Percentiles rank a stretch among this genome's conserved stretches.
Evolutionary conservation across 2,113 vertebrate genomes (phyloP).

Genomic region (Cercocebus atys): DNA sequence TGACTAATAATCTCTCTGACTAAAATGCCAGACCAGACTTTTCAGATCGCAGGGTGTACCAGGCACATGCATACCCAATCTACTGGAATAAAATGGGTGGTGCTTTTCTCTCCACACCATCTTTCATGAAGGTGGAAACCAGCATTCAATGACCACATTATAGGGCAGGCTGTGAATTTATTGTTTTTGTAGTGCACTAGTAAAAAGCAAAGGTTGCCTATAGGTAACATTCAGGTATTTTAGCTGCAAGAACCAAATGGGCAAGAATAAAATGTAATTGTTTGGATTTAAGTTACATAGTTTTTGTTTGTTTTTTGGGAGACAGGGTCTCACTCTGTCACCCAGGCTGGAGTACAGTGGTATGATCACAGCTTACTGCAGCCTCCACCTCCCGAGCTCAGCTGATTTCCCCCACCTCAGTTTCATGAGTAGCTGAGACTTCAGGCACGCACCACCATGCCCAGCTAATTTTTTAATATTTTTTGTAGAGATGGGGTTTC

Average conservation of each 20-base stretch:
- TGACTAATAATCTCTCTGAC: conserved; percentile 40
- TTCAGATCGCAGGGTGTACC: conserved; percentile 19
- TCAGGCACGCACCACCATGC: too few relatives aligned
- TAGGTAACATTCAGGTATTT: neutral
- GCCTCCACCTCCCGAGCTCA: too few relatives aligned
- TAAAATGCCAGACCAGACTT: neutral
- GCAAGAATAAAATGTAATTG: neutral
- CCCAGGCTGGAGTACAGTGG: too few relatives aligned
- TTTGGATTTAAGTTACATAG: neutral
- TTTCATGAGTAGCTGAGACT: too few relatives aligned
- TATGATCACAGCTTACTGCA: too few relatives aligned
- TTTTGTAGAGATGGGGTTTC: too few relatives aligned
- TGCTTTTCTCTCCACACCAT: neutral
- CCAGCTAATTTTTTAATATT: too few relatives aligned
- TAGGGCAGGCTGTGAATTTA: accelerated
- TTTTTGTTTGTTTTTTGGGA: too few relatives aligned
- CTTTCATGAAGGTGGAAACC: neutral
- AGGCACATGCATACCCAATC: neutral
- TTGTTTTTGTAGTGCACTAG: neutral
- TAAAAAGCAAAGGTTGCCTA: neutral
- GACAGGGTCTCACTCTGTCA: too few relatives aligned
- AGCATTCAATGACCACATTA: neutral
- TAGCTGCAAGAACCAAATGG: neutral
- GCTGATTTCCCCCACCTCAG: too few relatives aligned
- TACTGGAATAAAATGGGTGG: neutral